Base-by-base conservation (phyloP, 1,140 invertebrate genomes). In the Caerostris extrusa region DNA sequence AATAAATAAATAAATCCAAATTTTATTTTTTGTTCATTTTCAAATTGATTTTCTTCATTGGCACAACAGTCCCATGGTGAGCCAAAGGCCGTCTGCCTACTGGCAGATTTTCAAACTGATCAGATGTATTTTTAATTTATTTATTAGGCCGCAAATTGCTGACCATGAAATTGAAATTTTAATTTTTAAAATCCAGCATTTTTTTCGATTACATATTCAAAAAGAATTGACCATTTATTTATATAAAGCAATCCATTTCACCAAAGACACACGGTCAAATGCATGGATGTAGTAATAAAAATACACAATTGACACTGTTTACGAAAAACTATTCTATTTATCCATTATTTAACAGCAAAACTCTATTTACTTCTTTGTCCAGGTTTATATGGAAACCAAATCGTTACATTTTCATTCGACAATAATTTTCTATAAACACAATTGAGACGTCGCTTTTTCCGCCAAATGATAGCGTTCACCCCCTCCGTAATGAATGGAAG, bases 381-480 rank as follows among this genome's bases (percentile, higher is more conserved):
- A 77, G 3, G 71, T 77, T 64, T 50, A 8, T 7, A 77, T 50
- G 8, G 3, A 34, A 50, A 53, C 17, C 50, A 60, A 87, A 87
- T 87, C 58, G 58, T 87, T 17, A 87, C 34, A 87, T 64, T 61
- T 87, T 17, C 8, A 56, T 77, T 53, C 71, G 53, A 77, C 71
- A 77, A 77, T 77, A 50, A 77, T 77, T 34, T 77, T 77, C 71
- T 77, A 77, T 77, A 50, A 77, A 77, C 71, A 77, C 50, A 77
- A 77, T 77, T 53, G 71, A 77, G 34, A 77, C 6, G 71, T 50
- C 34, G 50, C 34, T 77, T 50, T 14, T 50, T 50, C 53, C 71
- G 3, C n/a, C 14, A 77, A 77, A 50, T 50, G 71, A 77, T 77
- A 50, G 71, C 71, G 71, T 50, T 77, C 71, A 77, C 71, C 61